These are phyloP conservation scores for Peribatodes rhomboidaria DNA, from an alignment of 2,888 invertebrate genomes.

Conservation along the genomic window DNA sequence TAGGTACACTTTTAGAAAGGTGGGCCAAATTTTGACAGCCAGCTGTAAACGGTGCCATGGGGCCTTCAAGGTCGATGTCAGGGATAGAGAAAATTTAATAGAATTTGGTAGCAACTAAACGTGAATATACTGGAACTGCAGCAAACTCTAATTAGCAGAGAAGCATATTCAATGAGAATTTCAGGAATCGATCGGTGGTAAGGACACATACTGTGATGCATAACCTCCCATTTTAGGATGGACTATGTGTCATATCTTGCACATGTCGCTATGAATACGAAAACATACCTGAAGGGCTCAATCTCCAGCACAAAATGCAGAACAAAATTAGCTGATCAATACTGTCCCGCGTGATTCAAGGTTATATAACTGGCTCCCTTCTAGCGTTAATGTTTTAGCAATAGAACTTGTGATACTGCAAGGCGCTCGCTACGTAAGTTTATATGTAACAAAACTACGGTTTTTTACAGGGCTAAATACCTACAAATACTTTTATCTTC, in stretches of 20 bases:
- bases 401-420: conserved; percentile 46
- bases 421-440: conserved; percentile 46
- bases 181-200: conserved; percentile 9
- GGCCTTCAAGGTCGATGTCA: conserved; percentile 23
- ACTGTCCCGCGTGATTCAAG: conserved; percentile 84
- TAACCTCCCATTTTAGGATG: conserved; percentile 12
- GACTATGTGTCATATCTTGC: conserved; percentile 16
- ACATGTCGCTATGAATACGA: conserved; percentile 14
- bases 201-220: not conserved
- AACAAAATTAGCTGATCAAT: conserved; percentile 71
- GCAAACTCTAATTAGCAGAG: not conserved
- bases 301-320: conserved; percentile 54
- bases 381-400: conserved; percentile 64
- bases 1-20: conserved; percentile 24
- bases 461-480: conserved; percentile 35
- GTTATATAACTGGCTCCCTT: conserved; percentile 84
- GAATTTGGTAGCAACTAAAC: not conserved
- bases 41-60: conserved; percentile 16
- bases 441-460: conserved; percentile 39
- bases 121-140: not conserved
- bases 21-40: conserved; percentile 23
- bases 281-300: conserved; percentile 58
- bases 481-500: conserved; percentile 53
- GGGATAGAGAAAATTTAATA: not conserved
- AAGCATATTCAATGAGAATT: not conserved